A percentile compares a stretch with the other conserved stretches of the same genome.
phyloP scores from a whole-genome alignment of 2,113 vertebrate genomes.

The Eidolon helvum region DNA sequence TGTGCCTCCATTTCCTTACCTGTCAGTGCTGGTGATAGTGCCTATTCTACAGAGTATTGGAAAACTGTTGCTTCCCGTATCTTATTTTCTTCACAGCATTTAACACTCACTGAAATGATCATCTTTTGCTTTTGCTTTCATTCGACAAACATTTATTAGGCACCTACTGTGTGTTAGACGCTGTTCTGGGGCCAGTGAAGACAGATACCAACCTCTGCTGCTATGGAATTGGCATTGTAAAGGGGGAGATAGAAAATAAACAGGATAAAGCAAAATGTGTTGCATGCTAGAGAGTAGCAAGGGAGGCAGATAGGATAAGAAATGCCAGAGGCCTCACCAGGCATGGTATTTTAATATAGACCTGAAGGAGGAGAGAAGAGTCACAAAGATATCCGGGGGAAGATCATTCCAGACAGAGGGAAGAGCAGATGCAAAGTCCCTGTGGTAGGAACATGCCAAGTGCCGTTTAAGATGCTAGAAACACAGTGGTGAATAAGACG shows the following conservation, averaged over 20 bases:
- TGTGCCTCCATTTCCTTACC: not conserved
- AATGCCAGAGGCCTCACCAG: not conserved
- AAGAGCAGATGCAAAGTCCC: not conserved
- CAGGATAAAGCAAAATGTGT: not conserved
- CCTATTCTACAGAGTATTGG: not conserved
- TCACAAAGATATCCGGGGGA: not conserved
- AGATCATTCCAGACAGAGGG: not conserved
- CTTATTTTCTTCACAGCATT: not conserved
- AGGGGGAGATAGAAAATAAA: not conserved
- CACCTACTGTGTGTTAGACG: not conserved
- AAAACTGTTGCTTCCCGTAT: not conserved
- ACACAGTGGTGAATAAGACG: not conserved
- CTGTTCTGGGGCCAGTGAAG: not conserved
- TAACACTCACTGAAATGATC: not conserved
- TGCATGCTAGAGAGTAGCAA: not conserved
- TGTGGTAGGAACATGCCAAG: not conserved
- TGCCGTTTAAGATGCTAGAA: too few species aligned
- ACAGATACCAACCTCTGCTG: not conserved
- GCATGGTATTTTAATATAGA: not conserved
- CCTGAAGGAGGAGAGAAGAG: not conserved
- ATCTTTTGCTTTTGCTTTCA: not conserved
- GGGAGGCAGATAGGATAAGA: not conserved
- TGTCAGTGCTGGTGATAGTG: not conserved
- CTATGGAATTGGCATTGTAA: not conserved
- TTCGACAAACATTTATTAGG: not conserved